Base-by-base conservation (phyloP, 2,888 invertebrate species). In the Hyppa rectilinea region DNA sequence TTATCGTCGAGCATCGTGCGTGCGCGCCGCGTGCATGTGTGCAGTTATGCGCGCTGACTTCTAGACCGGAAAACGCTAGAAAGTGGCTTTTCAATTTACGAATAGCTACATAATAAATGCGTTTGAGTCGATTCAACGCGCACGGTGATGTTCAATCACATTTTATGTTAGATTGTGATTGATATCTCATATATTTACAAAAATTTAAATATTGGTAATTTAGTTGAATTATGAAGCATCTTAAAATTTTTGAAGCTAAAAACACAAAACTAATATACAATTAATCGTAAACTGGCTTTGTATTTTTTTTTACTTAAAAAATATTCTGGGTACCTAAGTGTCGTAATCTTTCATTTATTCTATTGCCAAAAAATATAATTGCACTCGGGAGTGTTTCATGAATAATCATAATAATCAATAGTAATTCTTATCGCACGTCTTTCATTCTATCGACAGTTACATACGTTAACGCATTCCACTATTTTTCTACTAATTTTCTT, bases 51-150 rank as follows among this genome's bases (percentile, higher is more conserved):
- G 91, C 89, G 90, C 86, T 88, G 89, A 85, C 93, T 93, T 95
- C 90, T 94, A 93, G 95, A 96, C 95, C 95, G 95, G 95, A 95
- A 96, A 95, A 95, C 93, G 88, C 91, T 95, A 95, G 95, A 96
- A 96, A 96, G 95, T 95, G 93, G 93, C 95, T 95, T 95, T 95
- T 95, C 94, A 94, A 94, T 95, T 94, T 92, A 90, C 94, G 91
- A 95, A 96, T 95, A 95, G 91, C 95, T 94, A 92, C 94, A 94
- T 94, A 94, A 92, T 92, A 91, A 92, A 90, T 87, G 88, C 86
- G 87, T 62, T 82, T 77, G 75, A 63, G 78, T 45, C 80, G 77
- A 85, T 88, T 81, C 86, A 88, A 73, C 80, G 82, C 72, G 81
- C 75, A 73, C 76, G 62, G 75, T 75, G 74, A 82, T 82, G 79